These are phyloP conservation scores for Griposia aprilina DNA, from an alignment of 2,888 invertebrate species.

Conservation along the genomic window DNA sequence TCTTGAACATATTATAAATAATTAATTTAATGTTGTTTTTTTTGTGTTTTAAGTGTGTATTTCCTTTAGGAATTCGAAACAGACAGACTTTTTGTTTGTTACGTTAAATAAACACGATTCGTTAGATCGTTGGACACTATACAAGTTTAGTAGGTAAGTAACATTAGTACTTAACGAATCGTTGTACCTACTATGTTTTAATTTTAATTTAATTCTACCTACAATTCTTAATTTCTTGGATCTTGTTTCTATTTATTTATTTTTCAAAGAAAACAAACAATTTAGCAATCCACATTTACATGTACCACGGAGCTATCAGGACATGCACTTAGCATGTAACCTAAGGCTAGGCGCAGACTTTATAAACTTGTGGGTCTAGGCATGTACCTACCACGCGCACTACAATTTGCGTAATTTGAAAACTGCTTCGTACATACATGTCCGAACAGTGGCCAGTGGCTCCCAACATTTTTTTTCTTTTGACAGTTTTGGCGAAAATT, in stretches of 20 bases:
- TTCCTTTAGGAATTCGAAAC: not conserved
- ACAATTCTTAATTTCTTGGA: not conserved
- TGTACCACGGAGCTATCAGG: conserved; percentile 17
- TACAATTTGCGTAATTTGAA: conserved; percentile 79
- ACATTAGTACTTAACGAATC: not conserved
- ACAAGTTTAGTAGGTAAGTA: not conserved
- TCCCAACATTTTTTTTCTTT: conserved; percentile 40
- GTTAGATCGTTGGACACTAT: not conserved
- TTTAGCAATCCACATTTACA: conserved; percentile 22
- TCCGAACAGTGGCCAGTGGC: conserved; percentile 57
- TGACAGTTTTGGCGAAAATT: not conserved
- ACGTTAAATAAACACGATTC: not conserved
- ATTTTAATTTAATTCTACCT: too few relatives aligned
- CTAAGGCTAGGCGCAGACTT: conserved; percentile 59
- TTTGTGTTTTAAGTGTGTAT: not conserved
- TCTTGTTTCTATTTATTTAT: not conserved
- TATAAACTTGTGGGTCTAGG: conserved; percentile 52
- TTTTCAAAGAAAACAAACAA: conserved; percentile 24
- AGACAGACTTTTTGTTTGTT: not conserved
- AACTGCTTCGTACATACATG: conserved; percentile 64
- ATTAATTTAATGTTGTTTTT: not conserved
- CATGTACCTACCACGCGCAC: conserved; percentile 45
- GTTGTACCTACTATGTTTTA: not conserved
- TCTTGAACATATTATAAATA: not conserved
- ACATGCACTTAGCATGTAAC: conserved; percentile 61